phyloP scores from a whole-genome alignment of 2,113 vertebrate genomes.

The Psammodynastes pulverulentus region DNA sequence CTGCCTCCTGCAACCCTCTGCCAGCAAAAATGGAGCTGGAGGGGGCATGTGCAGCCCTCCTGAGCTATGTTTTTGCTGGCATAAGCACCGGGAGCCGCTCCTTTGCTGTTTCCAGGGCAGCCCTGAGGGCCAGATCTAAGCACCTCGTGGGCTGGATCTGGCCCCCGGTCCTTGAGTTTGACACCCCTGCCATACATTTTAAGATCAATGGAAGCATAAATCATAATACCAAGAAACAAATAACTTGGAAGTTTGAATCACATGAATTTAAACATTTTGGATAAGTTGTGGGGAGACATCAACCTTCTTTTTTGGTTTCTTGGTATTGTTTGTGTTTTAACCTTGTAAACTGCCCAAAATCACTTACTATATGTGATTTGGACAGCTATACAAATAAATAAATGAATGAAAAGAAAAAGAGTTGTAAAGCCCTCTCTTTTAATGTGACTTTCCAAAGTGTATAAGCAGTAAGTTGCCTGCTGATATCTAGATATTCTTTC shows the following conservation, averaged over 20 bases:
- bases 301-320: background rate
- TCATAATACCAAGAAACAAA: background rate
- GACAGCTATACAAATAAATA: background rate
- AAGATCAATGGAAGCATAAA: background rate
- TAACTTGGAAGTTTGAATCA: background rate
- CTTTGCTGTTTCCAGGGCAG: too few relatives aligned
- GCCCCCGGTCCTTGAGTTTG: too few relatives aligned
- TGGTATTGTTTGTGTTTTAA: background rate
- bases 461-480: conserved; percentile 33
- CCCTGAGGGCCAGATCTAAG: too few relatives aligned
- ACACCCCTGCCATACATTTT: too few relatives aligned
- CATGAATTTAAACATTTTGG: background rate
- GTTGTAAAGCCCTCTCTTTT: background rate
- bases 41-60: too few relatives aligned
- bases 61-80: too few relatives aligned
- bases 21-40: too few relatives aligned
- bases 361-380: background rate
- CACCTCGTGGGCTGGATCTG: too few relatives aligned
- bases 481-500: conserved; percentile 46
- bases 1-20: too few relatives aligned
- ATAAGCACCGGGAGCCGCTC: too few relatives aligned
- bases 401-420: background rate
- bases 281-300: background rate
- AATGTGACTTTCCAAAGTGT: background rate
- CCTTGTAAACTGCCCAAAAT: background rate